phyloP scores from a whole-genome alignment of 2,888 invertebrate genomes.

The Caenorhabditis virilis region DNA sequence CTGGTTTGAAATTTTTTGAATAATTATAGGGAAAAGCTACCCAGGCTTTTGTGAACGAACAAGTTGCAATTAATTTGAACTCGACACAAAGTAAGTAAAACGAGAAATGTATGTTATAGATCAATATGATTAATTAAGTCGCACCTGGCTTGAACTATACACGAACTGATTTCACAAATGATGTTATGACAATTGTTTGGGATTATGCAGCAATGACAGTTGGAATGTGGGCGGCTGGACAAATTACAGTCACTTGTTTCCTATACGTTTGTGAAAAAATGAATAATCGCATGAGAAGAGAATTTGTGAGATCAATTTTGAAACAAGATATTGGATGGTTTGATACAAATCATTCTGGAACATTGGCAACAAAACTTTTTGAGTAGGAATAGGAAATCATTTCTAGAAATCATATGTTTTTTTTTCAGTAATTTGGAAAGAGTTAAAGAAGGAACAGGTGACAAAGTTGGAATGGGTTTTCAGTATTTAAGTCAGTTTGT shows the following conservation, averaged over 20 bases:
- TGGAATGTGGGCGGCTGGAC: constrained; percentile 48
- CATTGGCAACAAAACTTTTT: constrained; percentile 72
- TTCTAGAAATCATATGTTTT: not conserved
- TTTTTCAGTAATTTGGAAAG: constrained; percentile 65
- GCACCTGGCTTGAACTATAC: constrained; percentile 24
- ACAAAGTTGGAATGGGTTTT: constrained; percentile 66
- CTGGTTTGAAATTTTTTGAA: not conserved
- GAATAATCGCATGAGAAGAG: constrained; percentile 70
- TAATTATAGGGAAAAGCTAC: constrained; percentile 42
- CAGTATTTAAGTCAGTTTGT: constrained; percentile 58
- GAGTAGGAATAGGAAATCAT: constrained; percentile 70
- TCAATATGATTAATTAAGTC: constrained; percentile 8
- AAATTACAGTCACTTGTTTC: constrained; percentile 66
- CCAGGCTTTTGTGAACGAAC: constrained; percentile 49
- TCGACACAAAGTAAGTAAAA: constrained; percentile 6
- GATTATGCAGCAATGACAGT: constrained; percentile 51
- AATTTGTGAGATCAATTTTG: constrained; percentile 70
- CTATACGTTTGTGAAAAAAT: constrained; percentile 71
- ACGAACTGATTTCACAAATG: constrained; percentile 33
- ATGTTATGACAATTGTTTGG: constrained; percentile 51
- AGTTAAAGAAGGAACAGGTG: constrained; percentile 67
- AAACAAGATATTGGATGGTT: constrained; percentile 69
- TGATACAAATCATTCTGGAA: constrained; percentile 71
- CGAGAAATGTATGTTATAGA: not conserved
- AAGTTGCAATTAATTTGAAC: constrained; percentile 25